Conservation (phyloP, 2,797 vertebrate species). For the Brachyalestes nurse region DNA sequence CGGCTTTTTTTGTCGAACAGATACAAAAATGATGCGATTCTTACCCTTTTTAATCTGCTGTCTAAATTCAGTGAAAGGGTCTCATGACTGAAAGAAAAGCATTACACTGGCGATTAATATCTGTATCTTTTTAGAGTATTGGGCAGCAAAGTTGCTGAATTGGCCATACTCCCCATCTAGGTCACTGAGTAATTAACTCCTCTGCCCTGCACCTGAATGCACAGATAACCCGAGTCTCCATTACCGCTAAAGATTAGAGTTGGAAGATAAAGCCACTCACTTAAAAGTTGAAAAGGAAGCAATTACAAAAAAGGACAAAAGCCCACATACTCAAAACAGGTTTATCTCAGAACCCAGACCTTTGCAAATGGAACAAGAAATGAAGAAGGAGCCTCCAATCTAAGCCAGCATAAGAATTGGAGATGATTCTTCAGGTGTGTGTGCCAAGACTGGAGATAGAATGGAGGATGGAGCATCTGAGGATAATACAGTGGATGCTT, state of each 20-base stretch:
- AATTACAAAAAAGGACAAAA: conserved; percentile 38
- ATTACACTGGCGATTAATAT: neutral
- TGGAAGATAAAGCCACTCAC: conserved; percentile 24
- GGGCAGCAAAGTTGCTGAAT: neutral
- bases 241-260: conserved; percentile 30
- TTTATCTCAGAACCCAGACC: conserved; percentile 25
- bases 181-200: conserved; percentile 42
- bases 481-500: neutral
- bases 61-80: neutral
- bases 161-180: conserved; percentile 12
- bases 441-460: neutral
- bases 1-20: neutral
- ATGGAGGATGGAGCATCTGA: neutral
- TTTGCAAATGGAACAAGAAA: neutral
- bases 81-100: neutral
- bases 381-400: conserved; percentile 6
- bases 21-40: neutral
- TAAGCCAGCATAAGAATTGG: neutral
- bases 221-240: conserved; percentile 39
- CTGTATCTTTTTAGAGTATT: neutral
- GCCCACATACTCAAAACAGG: conserved; percentile 21
- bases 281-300: conserved; percentile 22
- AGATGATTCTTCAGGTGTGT: conserved; percentile 11
- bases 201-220: conserved; percentile 26
- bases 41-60: neutral